phyloP scores from a whole-genome alignment of 2,113 vertebrate genomes.

The Pantherophis guttatus region DNA sequence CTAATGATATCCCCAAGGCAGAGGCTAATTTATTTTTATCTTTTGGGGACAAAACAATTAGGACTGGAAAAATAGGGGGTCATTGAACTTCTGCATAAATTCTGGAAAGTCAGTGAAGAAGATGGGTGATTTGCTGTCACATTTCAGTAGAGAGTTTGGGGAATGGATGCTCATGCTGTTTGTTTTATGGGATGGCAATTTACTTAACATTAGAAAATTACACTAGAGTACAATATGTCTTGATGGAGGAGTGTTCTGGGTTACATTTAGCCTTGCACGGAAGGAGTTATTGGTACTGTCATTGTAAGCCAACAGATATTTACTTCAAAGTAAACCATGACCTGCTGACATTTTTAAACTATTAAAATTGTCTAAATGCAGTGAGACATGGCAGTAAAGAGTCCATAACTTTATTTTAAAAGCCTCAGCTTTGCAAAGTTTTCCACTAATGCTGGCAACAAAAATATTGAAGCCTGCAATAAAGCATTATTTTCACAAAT shows the following conservation, averaged over 20 bases:
- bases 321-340: constrained; percentile 40
- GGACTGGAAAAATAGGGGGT: neutral
- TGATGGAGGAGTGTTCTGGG: neutral
- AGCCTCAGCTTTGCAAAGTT: constrained; percentile 55
- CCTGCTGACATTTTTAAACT: constrained; percentile 31
- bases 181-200: neutral
- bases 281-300: constrained; percentile 5
- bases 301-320: constrained; percentile 39
- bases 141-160: neutral
- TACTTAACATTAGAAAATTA: neutral
- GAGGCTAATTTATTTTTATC: neutral
- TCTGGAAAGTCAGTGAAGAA: neutral
- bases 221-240: neutral
- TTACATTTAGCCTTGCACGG: neutral
- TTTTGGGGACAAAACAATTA: neutral
- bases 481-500: constrained; percentile 67
- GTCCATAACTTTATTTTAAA: constrained; percentile 53
- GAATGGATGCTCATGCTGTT: neutral
- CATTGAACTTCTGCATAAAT: neutral
- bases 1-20: neutral
- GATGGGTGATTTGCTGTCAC: neutral
- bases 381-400: constrained; percentile 41
- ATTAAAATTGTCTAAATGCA: constrained; percentile 53
- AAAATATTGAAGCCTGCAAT: constrained; percentile 72
- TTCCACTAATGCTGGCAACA: constrained; percentile 74